phyloP scores from a whole-genome alignment of 92 coral and sea anemone genomes.

The Hydrozoanthus gracilis region DNA sequence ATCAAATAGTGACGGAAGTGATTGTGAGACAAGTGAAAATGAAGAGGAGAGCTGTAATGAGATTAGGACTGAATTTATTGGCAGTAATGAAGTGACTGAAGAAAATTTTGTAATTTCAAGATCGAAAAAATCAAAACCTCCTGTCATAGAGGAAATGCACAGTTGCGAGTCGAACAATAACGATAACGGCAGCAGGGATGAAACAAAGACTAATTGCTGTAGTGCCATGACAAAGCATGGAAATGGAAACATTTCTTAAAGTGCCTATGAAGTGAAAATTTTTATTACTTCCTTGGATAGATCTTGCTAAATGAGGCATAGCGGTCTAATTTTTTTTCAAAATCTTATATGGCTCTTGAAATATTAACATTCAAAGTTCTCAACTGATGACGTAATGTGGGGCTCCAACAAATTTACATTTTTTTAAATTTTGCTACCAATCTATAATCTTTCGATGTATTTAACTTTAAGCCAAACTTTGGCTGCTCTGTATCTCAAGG shows the following conservation, averaged over 20 bases:
- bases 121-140: slow-evolving; percentile 57
- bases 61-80: slow-evolving; percentile 60
- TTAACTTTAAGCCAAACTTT: no score
- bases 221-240: neutral
- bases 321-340: no score
- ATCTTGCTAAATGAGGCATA: no score
- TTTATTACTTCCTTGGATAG: no score
- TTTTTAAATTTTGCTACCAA: no score
- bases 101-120: slow-evolving; percentile 73
- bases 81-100: slow-evolving; percentile 69
- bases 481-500: no score
- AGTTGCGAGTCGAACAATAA: neutral
- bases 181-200: slow-evolving; percentile 34
- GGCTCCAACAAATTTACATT: no score
- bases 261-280: no score
- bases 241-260: neutral
- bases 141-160: slow-evolving; percentile 72
- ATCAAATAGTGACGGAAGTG: slow-evolving; percentile 41
- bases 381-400: no score
- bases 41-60: slow-evolving; percentile 52
- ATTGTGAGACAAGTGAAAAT: slow-evolving; percentile 25
- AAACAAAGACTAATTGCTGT: neutral
- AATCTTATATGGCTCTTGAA: no score
- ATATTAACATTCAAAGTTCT: no score
- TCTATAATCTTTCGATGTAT: no score